These are phyloP conservation scores for Drosophila pachea DNA, from an alignment of 1,140 invertebrate species.

Conservation along the genomic window DNA sequence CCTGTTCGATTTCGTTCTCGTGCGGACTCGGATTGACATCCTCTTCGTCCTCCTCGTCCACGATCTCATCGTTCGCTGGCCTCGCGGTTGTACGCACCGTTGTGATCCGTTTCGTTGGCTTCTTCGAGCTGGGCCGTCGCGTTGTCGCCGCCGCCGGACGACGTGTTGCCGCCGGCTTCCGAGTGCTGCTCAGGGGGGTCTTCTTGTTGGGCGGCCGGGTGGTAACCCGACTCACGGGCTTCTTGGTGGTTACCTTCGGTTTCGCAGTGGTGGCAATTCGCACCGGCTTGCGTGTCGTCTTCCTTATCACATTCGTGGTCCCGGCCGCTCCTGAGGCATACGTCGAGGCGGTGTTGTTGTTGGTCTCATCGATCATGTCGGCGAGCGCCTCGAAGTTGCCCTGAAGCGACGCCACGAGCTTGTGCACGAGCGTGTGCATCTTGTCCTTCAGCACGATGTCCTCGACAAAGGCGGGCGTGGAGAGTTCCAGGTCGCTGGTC, in stretches of 20 bases:
- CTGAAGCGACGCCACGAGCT: conserved; percentile 89
- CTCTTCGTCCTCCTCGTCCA: conserved; percentile 79
- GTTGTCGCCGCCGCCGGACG: conserved; percentile 47
- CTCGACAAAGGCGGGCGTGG: conserved; percentile 86
- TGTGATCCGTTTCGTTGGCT: conserved; percentile 69
- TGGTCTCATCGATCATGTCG: conserved; percentile 83
- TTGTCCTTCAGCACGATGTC: conserved; percentile 88
- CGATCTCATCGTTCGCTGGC: conserved; percentile 58
- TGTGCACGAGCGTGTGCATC: conserved; percentile 89
- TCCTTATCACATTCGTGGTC: conserved; percentile 32
- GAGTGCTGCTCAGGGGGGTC: conserved; percentile 51
- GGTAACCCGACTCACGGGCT: conserved; percentile 79
- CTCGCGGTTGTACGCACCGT: conserved; percentile 51
- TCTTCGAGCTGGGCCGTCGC: conserved; percentile 79
- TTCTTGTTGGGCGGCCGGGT: conserved; percentile 80
- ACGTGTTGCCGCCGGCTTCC: conserved; percentile 49
- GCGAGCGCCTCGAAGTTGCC: conserved; percentile 89
- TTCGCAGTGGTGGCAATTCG: conserved; percentile 66
- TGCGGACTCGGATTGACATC: conserved; percentile 79
- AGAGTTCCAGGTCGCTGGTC: conserved; percentile 83
- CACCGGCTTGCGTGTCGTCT: conserved; percentile 50
- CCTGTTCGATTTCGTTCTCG: conserved; percentile 80
- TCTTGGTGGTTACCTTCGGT: conserved; percentile 55
- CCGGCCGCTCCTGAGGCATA: conserved; percentile 49
- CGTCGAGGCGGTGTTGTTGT: conserved; percentile 69